Base-by-base conservation (phyloP, 2,888 invertebrate species). In the Aricia artaxerxes region DNA sequence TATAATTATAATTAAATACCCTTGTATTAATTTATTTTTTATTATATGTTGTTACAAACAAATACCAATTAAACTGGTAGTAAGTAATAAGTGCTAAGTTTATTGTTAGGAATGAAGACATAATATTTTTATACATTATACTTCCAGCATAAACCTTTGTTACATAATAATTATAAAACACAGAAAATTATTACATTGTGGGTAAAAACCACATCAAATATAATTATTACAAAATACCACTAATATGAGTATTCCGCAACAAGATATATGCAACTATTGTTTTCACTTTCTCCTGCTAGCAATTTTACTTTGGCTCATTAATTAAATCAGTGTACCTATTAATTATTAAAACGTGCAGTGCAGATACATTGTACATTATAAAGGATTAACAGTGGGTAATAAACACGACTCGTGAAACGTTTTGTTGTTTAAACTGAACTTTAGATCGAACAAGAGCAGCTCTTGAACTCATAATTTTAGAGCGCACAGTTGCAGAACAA, bases 261-360 rank as follows among this genome's bases (percentile, higher is more conserved):
- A 53, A 57, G 76, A 53, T 57, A 44, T 57, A 76, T 57, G 53
- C 35, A 76, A 53, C 57, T 31, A 57, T 76, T 76, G 76, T 76
- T 24, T 44, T 31, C 16, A 57, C 76, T 76, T 76, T 76, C 76
- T 53, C 76, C 49, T 5, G 35, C 57, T 76, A 2, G 44, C 73
- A 49, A 53, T 76, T 53, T 76, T 76, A 76, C 57, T 35, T 38
- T 69, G 35, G 35, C 35, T 16, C 13, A 69, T 69, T 69, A 69
- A 69, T 35, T 69, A 69, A 35, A 69, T 69, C 69, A 69, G 69
- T 69, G 35, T 38, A 69, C 24, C 64, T 64, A 69, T 69, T 69
- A 38, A 69, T 69, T 69, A 69, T 69, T 11, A 64, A 11, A 31
- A 69, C 69, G 35, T 38, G 69, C 64, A 64, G 69, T 35, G 69